Conservation (phyloP, 2,888 invertebrate genomes). For the Nomada fucata region DNA sequence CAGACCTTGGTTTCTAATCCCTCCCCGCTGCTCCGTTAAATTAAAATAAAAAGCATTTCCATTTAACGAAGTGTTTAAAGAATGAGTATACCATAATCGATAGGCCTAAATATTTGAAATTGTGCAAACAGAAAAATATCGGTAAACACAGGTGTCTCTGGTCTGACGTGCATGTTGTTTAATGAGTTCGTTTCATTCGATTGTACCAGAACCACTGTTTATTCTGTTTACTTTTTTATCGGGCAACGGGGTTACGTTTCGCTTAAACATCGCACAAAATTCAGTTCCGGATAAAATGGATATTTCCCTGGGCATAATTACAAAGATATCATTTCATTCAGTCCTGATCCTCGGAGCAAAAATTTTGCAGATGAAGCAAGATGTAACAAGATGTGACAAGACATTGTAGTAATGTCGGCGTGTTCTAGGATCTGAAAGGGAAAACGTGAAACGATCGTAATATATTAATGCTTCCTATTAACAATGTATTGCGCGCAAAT, state of each 20-base stretch:
- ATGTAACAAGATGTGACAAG: not conserved
- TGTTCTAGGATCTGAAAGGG: not conserved
- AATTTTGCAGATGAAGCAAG: not conserved
- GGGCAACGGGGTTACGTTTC: not conserved
- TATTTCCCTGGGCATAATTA: not conserved
- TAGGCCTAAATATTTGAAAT: not conserved
- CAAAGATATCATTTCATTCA: not conserved
- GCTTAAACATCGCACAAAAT: not conserved
- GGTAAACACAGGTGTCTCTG: slow-evolving; percentile 37
- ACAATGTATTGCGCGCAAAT: slow-evolving; percentile 38
- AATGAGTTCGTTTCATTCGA: not conserved
- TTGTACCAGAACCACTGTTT: not conserved
- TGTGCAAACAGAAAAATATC: not conserved
- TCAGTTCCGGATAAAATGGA: not conserved
- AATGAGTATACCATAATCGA: not conserved
- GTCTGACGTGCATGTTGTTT: not conserved
- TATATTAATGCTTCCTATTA: not conserved
- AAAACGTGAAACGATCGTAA: not conserved
- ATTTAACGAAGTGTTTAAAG: not conserved
- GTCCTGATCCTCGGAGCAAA: not conserved
- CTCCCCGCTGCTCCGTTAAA: not conserved
- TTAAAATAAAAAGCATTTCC: not conserved
- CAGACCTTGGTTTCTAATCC: not conserved
- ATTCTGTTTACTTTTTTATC: not conserved
- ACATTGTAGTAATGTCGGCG: not conserved